Evolutionary conservation across 2,888 invertebrate species (phyloP).

Genomic region (Rhaphigaster nebulosa): DNA sequence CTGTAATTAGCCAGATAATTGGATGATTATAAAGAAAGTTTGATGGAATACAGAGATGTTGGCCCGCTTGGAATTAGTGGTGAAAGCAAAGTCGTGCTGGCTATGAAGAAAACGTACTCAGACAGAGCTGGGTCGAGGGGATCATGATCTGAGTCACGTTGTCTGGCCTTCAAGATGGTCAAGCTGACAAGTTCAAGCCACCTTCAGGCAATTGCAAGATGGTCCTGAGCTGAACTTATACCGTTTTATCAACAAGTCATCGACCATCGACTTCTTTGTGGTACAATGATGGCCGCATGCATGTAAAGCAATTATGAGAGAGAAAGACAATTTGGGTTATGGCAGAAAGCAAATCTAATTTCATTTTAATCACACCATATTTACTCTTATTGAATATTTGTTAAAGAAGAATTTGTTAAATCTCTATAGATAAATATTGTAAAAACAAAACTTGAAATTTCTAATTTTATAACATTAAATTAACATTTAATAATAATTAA

Average conservation of each 20-base stretch:
- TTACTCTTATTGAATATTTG: no score
- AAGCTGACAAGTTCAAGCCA: not conserved
- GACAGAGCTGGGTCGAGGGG: not conserved
- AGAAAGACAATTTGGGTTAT: no score
- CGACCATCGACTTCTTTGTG: not conserved
- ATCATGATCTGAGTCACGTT: not conserved
- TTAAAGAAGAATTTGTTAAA: no score
- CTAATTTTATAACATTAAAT: no score
- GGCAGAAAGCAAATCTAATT: no score
- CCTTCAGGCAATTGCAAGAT: not conserved
- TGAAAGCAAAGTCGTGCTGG: constrained; percentile 31
- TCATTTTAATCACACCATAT: no score
- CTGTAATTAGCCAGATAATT: not conserved
- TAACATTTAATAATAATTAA: no score
- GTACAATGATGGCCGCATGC: not conserved
- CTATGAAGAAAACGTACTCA: not conserved
- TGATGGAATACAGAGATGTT: not conserved
- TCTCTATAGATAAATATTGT: no score
- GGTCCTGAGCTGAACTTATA: not conserved
- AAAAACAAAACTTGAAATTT: no score
- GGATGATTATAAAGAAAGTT: not conserved
- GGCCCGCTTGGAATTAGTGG: constrained; percentile 21
- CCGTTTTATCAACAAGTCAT: not conserved
- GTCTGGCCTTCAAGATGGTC: not conserved
- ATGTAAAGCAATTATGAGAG: no score